phyloP scores from a whole-genome alignment of 2,888 invertebrate species.

The Phengaris arion region DNA sequence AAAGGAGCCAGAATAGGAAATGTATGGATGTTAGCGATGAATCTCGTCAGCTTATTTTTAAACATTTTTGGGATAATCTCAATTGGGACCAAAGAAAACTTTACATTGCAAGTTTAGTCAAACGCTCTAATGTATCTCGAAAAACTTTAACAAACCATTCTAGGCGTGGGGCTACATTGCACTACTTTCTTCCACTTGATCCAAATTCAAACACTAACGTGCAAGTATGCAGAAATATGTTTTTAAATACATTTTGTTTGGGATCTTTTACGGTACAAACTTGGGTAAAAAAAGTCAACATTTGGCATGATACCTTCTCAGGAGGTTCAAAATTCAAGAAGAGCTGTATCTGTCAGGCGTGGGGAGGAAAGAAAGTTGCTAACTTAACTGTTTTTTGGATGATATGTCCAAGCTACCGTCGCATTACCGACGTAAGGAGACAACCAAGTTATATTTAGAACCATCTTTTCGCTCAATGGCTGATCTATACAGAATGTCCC shows the following conservation, averaged over 20 bases:
- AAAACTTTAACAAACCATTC: slow-evolving; percentile 11
- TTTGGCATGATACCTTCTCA: slow-evolving; percentile 19
- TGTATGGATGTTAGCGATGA: slow-evolving; percentile 24
- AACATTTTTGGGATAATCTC: slow-evolving; percentile 20
- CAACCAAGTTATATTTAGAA: slow-evolving; percentile 26
- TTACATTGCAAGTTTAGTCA: neutral
- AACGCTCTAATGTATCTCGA: slow-evolving; percentile 21
- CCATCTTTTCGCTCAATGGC: slow-evolving; percentile 9
- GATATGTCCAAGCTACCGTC: slow-evolving; percentile 11
- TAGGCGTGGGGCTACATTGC: slow-evolving; percentile 19
- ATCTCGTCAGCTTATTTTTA: slow-evolving; percentile 25
- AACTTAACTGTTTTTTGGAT: neutral
- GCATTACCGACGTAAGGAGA: slow-evolving; percentile 30
- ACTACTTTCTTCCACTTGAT: slow-evolving; percentile 24
- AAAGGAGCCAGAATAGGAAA: slow-evolving; percentile 24
- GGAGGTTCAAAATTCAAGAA: slow-evolving; percentile 1
- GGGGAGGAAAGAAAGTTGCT: slow-evolving; percentile 4
- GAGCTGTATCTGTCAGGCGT: no score
- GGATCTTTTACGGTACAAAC: slow-evolving; percentile 25
- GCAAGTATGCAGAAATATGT: slow-evolving; percentile 25
- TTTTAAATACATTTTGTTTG: slow-evolving; percentile 22
- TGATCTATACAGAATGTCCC: slow-evolving; percentile 18
- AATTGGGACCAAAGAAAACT: no score
- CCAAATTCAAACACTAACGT: slow-evolving; percentile 25
- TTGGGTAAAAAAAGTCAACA: slow-evolving; percentile 21